phyloP scores from a whole-genome alignment of 2,797 vertebrate genomes.

The Pangasius krempfi region DNA sequence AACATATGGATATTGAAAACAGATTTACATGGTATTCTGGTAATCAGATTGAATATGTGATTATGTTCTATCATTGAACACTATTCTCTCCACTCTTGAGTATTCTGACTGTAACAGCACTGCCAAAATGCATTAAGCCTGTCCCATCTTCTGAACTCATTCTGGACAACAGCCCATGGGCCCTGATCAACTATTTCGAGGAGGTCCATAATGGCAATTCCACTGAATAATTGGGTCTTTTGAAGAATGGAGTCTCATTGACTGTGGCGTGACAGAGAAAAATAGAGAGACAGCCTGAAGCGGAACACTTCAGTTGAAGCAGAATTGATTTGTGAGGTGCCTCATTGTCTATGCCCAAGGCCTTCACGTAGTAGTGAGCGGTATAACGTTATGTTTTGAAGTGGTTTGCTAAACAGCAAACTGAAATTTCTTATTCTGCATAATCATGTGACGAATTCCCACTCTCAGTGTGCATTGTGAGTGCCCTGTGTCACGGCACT shows the following conservation, averaged over 20 bases:
- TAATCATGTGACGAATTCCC: neutral
- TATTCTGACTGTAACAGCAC: slow-evolving; percentile 25
- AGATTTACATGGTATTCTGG: slow-evolving; percentile 30
- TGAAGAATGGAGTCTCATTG: slow-evolving; percentile 54
- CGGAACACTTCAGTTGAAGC: slow-evolving; percentile 12
- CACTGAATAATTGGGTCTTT: slow-evolving; percentile 36
- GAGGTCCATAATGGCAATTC: slow-evolving; percentile 25
- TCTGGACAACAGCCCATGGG: slow-evolving; percentile 30
- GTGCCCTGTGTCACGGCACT: neutral
- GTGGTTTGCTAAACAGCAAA: neutral
- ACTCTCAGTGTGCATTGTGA: neutral
- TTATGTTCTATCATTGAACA: slow-evolving; percentile 3
- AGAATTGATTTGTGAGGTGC: slow-evolving; percentile 20
- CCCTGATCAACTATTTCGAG: slow-evolving; percentile 35
- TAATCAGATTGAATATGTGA: slow-evolving; percentile 6
- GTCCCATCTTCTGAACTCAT: neutral
- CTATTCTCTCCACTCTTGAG: slow-evolving; percentile 26
- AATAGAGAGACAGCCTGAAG: slow-evolving; percentile 31
- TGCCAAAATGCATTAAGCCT: slow-evolving; percentile 38
- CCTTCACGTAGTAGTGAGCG: neutral
- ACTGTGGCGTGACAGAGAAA: slow-evolving; percentile 40
- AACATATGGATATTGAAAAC: neutral
- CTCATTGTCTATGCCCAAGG: slow-evolving; percentile 1
- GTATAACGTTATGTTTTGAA: neutral
- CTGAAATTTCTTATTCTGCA: neutral